These are phyloP conservation scores for Balaeniceps rex DNA, from an alignment of 2,113 vertebrate species.

Conservation along the genomic window DNA sequence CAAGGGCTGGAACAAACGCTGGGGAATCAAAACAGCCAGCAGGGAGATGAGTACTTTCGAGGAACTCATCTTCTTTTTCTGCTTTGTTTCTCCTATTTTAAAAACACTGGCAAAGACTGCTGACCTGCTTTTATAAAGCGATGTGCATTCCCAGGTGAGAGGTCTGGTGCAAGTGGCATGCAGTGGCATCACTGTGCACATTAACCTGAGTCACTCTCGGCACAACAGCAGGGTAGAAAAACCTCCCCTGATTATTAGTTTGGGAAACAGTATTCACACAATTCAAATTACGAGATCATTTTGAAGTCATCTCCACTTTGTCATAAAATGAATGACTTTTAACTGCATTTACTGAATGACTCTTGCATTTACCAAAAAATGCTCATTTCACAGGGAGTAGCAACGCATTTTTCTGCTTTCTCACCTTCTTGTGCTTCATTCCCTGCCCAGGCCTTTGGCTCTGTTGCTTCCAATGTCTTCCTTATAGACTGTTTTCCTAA, in stretches of 20 bases:
- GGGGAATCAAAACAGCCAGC: neutral
- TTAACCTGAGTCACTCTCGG: neutral
- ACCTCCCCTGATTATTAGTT: neutral
- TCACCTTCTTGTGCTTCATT: neutral
- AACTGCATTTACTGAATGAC: neutral
- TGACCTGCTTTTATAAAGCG: neutral
- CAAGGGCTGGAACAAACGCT: neutral
- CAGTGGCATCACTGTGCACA: neutral
- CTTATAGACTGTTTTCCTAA: neutral
- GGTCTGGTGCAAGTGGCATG: fast-evolving
- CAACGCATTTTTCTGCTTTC: neutral
- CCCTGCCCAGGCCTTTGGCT: neutral
- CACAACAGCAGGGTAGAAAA: neutral
- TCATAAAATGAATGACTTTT: neutral
- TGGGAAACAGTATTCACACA: neutral
- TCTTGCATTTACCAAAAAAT: neutral
- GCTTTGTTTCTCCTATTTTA: neutral
- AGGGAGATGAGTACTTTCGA: neutral
- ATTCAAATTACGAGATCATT: neutral
- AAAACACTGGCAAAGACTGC: neutral
- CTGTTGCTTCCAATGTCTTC: neutral
- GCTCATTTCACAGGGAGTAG: neutral
- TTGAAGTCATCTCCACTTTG: neutral
- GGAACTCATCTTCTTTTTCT: neutral
- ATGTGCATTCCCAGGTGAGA: neutral